Conservation (phyloP, 2,888 invertebrate genomes). For the Hedychridium roseum region DNA sequence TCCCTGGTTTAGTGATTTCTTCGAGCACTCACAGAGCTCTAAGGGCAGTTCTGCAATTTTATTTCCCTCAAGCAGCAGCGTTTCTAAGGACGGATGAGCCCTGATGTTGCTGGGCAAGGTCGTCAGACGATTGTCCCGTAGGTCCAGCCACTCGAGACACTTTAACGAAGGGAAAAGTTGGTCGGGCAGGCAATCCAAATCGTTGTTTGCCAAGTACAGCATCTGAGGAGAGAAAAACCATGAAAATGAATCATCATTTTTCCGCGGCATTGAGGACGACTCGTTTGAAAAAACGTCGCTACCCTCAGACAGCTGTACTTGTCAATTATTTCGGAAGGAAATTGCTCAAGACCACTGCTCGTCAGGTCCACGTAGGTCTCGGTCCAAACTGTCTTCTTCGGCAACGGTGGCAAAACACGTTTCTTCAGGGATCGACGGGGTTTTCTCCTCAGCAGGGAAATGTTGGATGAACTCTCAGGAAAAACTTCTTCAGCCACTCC, state of each 20-base stretch:
- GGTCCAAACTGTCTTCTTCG: conserved; percentile 35
- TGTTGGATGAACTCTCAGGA: conserved; percentile 33
- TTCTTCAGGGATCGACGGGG: conserved; percentile 6
- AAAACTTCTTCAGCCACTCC: conserved; percentile 27
- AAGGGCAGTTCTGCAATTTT: conserved; percentile 69
- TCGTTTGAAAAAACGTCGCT: conserved; percentile 7
- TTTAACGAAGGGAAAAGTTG: conserved; percentile 69
- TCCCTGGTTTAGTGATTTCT: neutral
- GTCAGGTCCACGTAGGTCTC: conserved; percentile 42
- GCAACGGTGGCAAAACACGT: conserved; percentile 11
- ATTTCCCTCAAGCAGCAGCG: conserved; percentile 73
- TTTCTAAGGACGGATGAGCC: conserved; percentile 69
- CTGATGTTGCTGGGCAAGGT: conserved; percentile 69
- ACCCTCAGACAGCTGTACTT: conserved; percentile 39
- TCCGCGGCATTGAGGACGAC: neutral
- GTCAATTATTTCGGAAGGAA: conserved; percentile 37
- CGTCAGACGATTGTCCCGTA: conserved; percentile 70
- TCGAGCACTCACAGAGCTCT: conserved; percentile 66
- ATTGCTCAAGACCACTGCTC: conserved; percentile 26
- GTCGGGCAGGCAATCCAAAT: conserved; percentile 66
- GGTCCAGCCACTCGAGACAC: conserved; percentile 71
- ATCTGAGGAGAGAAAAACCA: conserved; percentile 49
- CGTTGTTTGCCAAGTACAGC: conserved; percentile 69
- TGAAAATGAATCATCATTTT: neutral
- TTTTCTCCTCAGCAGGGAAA: conserved; percentile 31